phyloP scores from a whole-genome alignment of 2,888 invertebrate genomes.

The Mesorhabditis sp. region DNA sequence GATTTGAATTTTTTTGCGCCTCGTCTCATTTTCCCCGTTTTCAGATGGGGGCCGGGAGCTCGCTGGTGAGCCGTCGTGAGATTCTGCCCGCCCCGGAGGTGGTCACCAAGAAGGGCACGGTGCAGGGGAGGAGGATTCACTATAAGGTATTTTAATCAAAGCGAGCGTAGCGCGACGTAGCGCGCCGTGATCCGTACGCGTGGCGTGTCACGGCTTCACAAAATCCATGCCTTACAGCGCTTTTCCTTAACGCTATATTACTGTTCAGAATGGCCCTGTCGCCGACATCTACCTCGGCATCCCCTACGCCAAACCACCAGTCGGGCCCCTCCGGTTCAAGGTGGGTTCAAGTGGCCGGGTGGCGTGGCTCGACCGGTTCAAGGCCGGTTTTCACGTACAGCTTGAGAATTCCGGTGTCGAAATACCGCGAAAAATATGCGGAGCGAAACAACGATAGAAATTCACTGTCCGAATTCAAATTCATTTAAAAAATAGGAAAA shows the following conservation, averaged over 20 bases:
- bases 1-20: too few species aligned
- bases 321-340: constrained; percentile 32
- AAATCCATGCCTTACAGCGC: too few species aligned
- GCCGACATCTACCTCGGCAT: constrained; percentile 32
- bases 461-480: too few species aligned
- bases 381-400: too few species aligned
- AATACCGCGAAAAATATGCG: too few species aligned
- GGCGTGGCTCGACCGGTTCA: too few species aligned
- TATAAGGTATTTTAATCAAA: background rate
- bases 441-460: too few species aligned
- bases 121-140: constrained; percentile 1
- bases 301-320: constrained; percentile 35
- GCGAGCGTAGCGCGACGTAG: background rate
- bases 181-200: too few species aligned
- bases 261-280: background rate
- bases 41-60: background rate
- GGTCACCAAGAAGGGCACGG: background rate
- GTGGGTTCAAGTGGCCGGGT: constrained; percentile 12
- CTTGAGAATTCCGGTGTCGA: too few species aligned
- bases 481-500: too few species aligned
- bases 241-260: background rate
- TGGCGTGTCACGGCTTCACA: too few species aligned
- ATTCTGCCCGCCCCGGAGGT: background rate
- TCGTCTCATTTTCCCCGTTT: too few species aligned
- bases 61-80: background rate